phyloP scores from a whole-genome alignment of 2,888 invertebrate genomes.

The Boloria selene region DNA sequence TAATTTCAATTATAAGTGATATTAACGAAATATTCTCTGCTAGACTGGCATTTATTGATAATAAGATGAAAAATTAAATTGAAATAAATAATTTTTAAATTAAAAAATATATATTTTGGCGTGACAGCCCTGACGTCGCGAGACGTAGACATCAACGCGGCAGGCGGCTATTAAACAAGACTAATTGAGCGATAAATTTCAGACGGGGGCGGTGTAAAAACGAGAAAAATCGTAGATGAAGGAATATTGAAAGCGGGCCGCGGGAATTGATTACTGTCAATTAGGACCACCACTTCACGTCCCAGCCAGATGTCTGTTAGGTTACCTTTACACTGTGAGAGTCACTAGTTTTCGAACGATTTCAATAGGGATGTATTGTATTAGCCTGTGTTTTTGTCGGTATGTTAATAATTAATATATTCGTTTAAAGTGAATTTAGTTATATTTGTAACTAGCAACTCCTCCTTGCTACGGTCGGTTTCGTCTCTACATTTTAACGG shows the following conservation, averaged over 20 bases:
- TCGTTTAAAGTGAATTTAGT: too few relatives aligned
- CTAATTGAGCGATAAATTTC: constrained; percentile 84
- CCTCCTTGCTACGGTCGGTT: too few relatives aligned
- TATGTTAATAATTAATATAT: too few relatives aligned
- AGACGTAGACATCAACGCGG: constrained; percentile 81
- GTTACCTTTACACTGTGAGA: constrained; percentile 11
- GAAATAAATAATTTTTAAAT: neutral
- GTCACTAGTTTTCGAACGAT: neutral
- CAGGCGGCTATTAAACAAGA: constrained; percentile 83
- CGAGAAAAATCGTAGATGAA: constrained; percentile 72
- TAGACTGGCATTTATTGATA: too few relatives aligned
- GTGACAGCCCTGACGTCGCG: constrained; percentile 70
- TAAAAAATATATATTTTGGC: neutral
- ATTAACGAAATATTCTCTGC: too few relatives aligned
- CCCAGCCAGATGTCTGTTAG: constrained; percentile 62
- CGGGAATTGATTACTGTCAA: constrained; percentile 81
- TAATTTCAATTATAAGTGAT: too few relatives aligned
- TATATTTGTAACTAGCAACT: too few relatives aligned
- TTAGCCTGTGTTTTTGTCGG: too few relatives aligned
- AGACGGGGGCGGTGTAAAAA: constrained; percentile 78
- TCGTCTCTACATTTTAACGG: too few relatives aligned
- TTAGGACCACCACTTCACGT: constrained; percentile 70
- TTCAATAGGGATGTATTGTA: too few relatives aligned
- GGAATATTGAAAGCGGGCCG: constrained; percentile 80
- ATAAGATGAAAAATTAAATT: neutral